Evolutionary conservation across 2,113 vertebrate species (phyloP).

Genomic region (Amphiprion ocellaris): DNA sequence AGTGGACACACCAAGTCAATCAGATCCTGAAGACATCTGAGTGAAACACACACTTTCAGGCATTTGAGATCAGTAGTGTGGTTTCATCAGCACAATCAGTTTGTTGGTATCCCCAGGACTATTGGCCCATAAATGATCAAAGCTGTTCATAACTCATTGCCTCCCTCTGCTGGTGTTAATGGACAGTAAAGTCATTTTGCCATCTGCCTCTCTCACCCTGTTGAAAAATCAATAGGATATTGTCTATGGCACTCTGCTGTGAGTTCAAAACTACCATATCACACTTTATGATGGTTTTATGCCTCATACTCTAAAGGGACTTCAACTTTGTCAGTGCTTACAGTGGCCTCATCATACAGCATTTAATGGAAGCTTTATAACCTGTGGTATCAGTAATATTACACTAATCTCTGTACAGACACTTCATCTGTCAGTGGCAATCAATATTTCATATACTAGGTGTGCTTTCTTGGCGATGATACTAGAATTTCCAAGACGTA

Average conservation of each 20-base stretch:
- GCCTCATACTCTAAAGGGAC: neutral
- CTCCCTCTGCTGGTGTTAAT: conserved; percentile 74
- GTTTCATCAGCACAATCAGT: conserved; percentile 31
- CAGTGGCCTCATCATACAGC: neutral
- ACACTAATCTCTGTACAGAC: no score
- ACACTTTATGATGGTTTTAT: conserved; percentile 15
- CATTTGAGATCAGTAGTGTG: neutral
- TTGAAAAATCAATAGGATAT: conserved; percentile 21
- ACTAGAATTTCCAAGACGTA: no score
- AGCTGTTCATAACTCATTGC: conserved; percentile 55
- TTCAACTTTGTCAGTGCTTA: neutral
- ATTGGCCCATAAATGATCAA: conserved; percentile 34
- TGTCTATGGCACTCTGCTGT: neutral
- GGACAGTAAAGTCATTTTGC: conserved; percentile 13
- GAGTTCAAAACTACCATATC: neutral
- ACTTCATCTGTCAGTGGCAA: no score
- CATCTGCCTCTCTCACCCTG: neutral
- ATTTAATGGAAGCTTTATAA: conserved; percentile 7
- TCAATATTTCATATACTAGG: no score
- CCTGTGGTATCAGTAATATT: no score
- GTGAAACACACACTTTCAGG: conserved; percentile 8
- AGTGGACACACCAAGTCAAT: neutral
- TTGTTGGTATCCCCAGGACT: conserved; percentile 27
- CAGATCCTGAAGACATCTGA: neutral
- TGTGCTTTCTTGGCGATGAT: no score